Evolutionary conservation across 2,113 vertebrate species (phyloP).

Genomic region (Ranitomeya variabilis): DNA sequence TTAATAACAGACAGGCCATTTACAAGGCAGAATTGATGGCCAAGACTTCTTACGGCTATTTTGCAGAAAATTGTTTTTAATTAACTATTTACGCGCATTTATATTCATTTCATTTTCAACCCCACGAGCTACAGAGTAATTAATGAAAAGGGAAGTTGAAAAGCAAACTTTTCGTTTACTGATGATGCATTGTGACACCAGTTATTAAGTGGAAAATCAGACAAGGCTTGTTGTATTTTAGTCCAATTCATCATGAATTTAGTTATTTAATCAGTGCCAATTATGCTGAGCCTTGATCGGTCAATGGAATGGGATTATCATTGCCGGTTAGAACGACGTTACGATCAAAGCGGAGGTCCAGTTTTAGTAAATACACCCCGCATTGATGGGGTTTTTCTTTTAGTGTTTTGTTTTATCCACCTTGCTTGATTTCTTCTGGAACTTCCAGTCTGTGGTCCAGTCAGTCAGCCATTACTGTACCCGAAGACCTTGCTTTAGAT

Average conservation of each 20-base stretch:
- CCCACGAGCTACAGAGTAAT: background rate
- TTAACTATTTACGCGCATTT: slow-evolving; percentile 11
- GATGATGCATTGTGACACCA: background rate
- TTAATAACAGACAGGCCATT: background rate
- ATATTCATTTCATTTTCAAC: slow-evolving; percentile 8
- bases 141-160: background rate
- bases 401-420: too few relatives aligned
- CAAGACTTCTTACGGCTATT: background rate
- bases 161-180: background rate
- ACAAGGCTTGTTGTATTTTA: background rate
- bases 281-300: background rate
- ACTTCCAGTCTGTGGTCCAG: too few relatives aligned
- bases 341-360: background rate
- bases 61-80: slow-evolving; percentile 9
- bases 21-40: slow-evolving; percentile 1
- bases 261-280: background rate
- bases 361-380: too few relatives aligned
- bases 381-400: too few relatives aligned
- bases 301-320: background rate
- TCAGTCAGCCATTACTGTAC: too few relatives aligned
- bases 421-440: too few relatives aligned
- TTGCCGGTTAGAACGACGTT: background rate
- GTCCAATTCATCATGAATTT: background rate
- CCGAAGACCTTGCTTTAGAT: too few relatives aligned
- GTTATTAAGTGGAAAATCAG: background rate